These are phyloP conservation scores for Oxyruncus cristatus DNA, from an alignment of 2,113 vertebrate species.

Conservation along the genomic window DNA sequence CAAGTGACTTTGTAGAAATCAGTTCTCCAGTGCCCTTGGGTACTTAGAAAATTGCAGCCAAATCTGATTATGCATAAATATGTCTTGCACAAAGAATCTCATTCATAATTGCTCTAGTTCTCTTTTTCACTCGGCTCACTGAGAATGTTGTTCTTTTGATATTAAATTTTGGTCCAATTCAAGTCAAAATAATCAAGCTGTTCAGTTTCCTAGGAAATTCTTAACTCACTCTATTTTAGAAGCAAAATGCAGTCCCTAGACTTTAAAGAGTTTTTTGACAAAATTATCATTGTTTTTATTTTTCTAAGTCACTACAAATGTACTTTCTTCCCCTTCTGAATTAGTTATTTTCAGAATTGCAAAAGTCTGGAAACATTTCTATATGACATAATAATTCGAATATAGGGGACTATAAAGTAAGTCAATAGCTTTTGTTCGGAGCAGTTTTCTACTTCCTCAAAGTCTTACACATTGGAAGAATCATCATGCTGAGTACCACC, in stretches of 20 bases:
- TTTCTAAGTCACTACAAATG: neutral
- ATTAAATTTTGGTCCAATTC: neutral
- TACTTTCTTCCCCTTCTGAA: neutral
- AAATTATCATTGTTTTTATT: rapidly evolving
- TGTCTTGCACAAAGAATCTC: neutral
- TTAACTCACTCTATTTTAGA: neutral
- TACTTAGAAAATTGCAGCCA: neutral
- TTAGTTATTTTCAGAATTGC: neutral
- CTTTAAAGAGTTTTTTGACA: neutral
- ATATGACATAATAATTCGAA: neutral
- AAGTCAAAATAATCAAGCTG: neutral
- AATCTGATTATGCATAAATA: neutral
- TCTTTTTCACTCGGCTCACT: neutral
- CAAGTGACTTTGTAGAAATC: neutral
- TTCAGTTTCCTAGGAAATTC: neutral
- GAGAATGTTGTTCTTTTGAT: neutral
- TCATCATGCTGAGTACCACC: neutral
- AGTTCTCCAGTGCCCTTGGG: neutral
- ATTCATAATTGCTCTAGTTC: neutral
- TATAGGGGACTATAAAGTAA: neutral
- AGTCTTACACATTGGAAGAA: neutral
- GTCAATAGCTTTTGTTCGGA: neutral
- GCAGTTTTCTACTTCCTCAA: neutral
- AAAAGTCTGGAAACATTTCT: neutral
- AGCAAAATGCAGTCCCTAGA: neutral